A percentile compares a stretch with the other conserved stretches of the same genome.
Conservation (phyloP, 2,888 invertebrate species). For the Temnothorax ravouxi region DNA sequence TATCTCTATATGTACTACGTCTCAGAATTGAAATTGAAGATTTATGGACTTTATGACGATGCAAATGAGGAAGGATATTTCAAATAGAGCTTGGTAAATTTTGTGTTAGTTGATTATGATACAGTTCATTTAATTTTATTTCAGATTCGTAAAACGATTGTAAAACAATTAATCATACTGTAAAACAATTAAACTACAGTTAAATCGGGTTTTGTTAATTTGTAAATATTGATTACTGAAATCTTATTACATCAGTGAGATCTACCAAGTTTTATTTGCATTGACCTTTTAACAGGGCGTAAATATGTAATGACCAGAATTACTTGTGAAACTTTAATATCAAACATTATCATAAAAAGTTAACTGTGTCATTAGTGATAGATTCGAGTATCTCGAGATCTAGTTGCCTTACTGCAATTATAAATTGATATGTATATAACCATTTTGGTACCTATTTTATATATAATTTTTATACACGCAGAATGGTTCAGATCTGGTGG, state of each 20-base stretch:
- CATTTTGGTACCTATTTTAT: constrained; percentile 81
- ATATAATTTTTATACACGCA: constrained; percentile 69
- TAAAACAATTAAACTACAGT: not conserved
- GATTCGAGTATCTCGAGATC: constrained; percentile 78
- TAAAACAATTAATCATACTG: not conserved
- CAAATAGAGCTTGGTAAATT: constrained; percentile 58
- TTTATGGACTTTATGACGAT: constrained; percentile 17
- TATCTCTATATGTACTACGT: constrained; percentile 34
- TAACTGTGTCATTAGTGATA: constrained; percentile 77
- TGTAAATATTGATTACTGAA: constrained; percentile 16
- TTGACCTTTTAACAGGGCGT: not conserved
- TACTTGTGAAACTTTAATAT: constrained; percentile 34
- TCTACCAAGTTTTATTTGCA: constrained; percentile 32
- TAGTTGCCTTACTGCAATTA: constrained; percentile 83
- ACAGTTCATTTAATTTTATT: constrained; percentile 26
- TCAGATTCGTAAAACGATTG: not conserved
- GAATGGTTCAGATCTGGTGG: not conserved
- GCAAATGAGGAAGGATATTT: constrained; percentile 49
- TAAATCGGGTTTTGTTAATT: constrained; percentile 15
- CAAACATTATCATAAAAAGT: constrained; percentile 41
- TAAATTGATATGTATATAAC: constrained; percentile 75
- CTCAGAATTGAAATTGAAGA: constrained; percentile 23
- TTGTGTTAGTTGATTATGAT: not conserved
- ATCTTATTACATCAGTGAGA: not conserved
- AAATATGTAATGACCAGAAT: constrained; percentile 11